Evolutionary conservation across 2,113 vertebrate genomes (phyloP).

Genomic region (Coracopsis vasa): DNA sequence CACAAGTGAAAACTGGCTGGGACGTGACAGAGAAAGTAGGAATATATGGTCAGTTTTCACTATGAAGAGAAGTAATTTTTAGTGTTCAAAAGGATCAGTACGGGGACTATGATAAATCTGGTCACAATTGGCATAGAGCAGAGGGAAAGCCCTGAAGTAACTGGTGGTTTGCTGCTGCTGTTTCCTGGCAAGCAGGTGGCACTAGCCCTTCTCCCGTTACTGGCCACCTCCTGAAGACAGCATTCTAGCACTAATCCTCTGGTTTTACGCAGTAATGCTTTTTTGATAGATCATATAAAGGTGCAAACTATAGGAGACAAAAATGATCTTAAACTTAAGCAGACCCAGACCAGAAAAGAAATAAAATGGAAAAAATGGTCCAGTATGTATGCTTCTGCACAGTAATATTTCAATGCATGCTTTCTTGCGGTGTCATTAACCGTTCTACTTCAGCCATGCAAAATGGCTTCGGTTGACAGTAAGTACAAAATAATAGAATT

Average conservation of each 20-base stretch:
- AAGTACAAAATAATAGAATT: neutral
- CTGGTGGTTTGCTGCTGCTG: neutral
- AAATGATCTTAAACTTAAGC: neutral
- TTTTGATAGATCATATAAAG: neutral
- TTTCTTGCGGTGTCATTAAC: neutral
- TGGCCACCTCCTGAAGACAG: neutral
- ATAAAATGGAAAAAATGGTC: neutral
- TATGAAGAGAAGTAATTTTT: neutral
- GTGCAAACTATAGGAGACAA: neutral
- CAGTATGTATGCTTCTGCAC: neutral
- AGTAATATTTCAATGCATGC: neutral
- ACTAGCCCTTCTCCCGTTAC: neutral
- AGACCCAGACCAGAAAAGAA: neutral
- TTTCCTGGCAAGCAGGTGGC: neutral
- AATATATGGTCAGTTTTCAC: neutral
- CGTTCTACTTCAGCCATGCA: neutral
- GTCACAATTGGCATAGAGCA: neutral
- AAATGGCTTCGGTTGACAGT: neutral
- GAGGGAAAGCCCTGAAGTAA: neutral
- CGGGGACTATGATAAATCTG: neutral
- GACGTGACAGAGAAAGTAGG: neutral
- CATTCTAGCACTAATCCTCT: neutral
- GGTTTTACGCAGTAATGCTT: neutral
- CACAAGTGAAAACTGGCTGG: neutral
- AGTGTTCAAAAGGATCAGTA: neutral